A percentile compares a stretch with the other conserved stretches of the same genome.
These are phyloP conservation scores for Phylloscopus trochiloides DNA, from an alignment of 2,113 vertebrate species.

Conservation along the genomic window DNA sequence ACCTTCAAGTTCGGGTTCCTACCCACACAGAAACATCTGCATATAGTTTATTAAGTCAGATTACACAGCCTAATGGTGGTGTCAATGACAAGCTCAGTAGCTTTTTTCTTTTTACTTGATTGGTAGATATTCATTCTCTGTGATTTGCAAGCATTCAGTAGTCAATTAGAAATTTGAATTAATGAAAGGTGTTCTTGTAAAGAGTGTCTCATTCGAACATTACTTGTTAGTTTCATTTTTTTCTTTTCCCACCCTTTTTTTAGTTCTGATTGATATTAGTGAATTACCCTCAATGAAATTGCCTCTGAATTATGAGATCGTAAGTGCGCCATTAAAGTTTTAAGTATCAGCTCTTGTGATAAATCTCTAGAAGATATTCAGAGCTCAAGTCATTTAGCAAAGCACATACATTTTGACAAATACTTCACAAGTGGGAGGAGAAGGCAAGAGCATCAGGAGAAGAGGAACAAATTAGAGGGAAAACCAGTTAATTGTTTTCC, in stretches of 20 bases:
- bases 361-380: neutral
- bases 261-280: neutral
- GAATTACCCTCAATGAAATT: conserved; percentile 7
- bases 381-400: conserved; percentile 6
- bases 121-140: neutral
- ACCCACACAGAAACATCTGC: neutral
- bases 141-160: neutral
- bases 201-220: neutral
- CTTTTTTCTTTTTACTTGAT: neutral
- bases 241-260: neutral
- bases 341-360: conserved; percentile 31
- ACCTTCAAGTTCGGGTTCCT: neutral
- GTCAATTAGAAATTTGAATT: neutral
- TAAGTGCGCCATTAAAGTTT: conserved; percentile 20
- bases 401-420: conserved; percentile 13
- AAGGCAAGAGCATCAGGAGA: neutral
- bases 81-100: neutral
- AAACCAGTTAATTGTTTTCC: neutral
- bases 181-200: neutral
- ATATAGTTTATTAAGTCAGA: neutral
- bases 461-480: neutral
- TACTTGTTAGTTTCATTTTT: neutral
- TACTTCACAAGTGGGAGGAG: neutral
- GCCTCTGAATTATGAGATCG: neutral
- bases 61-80: neutral